These are phyloP conservation scores for Leptopterna dolabrata DNA, from an alignment of 2,888 invertebrate genomes.

Conservation along the genomic window DNA sequence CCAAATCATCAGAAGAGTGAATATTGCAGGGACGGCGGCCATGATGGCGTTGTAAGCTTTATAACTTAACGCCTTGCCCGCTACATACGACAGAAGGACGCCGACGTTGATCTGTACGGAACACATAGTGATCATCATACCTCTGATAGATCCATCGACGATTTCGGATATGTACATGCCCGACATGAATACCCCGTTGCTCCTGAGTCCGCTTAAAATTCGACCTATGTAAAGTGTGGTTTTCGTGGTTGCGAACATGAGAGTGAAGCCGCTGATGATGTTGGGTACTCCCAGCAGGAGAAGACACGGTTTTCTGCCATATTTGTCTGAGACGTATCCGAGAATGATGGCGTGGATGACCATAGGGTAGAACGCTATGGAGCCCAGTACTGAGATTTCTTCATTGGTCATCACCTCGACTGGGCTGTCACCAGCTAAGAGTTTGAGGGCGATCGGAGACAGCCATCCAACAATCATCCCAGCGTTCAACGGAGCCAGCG, in stretches of 20 bases:
- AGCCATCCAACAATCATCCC: conserved; percentile 18
- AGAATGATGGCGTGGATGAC: not conserved
- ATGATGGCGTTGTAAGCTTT: conserved; percentile 18
- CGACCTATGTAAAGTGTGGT: conserved; percentile 4
- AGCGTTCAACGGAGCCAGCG: not conserved
- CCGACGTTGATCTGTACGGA: conserved; percentile 12
- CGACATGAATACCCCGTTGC: not conserved
- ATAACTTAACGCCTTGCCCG: not conserved
- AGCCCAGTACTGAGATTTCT: not conserved
- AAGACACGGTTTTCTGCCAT: not conserved
- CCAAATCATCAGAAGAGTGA: not conserved
- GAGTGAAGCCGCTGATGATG: not conserved
- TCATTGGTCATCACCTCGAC: not conserved
- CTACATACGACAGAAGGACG: not conserved
- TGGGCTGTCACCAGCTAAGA: not conserved
- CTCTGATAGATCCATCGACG: conserved; percentile 28
- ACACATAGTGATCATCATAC: conserved; percentile 10
- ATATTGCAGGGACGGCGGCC: not conserved
- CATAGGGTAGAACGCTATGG: not conserved
- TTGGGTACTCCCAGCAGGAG: not conserved
- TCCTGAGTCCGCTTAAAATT: not conserved
- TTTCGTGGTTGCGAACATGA: conserved; percentile 11
- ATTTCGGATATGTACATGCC: conserved; percentile 36
- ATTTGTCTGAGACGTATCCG: not conserved
- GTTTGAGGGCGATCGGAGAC: not conserved